Percentiles rank a stretch among this genome's conserved stretches.
These are phyloP conservation scores for Nymphalis io DNA, from an alignment of 1,140 invertebrate species.

Conservation along the genomic window DNA sequence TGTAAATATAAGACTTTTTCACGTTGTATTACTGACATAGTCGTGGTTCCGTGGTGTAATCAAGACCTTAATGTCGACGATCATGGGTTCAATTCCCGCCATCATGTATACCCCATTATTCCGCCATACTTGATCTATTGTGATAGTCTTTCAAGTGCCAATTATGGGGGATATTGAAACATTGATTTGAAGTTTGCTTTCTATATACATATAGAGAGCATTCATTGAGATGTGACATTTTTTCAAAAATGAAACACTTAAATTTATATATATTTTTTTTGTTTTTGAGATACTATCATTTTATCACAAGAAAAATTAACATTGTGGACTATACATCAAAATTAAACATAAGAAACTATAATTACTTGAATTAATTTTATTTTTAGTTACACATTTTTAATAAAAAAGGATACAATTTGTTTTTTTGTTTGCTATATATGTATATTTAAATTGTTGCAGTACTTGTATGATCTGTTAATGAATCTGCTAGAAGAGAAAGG, in stretches of 20 bases:
- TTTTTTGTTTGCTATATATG: not conserved
- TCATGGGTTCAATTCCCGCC: constrained; percentile 53
- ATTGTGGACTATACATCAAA: too few species aligned
- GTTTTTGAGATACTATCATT: too few species aligned
- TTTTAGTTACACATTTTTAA: too few species aligned
- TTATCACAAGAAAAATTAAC: too few species aligned
- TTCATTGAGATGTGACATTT: constrained; percentile 68
- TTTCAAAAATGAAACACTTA: not conserved
- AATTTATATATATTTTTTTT: too few species aligned
- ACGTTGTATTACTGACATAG: not conserved
- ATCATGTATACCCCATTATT: constrained; percentile 58
- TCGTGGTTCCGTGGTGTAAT: constrained; percentile 12
- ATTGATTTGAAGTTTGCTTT: constrained; percentile 62
- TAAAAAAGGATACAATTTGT: too few species aligned
- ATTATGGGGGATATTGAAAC: constrained; percentile 69
- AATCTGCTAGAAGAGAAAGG: constrained; percentile 96
- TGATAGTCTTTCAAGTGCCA: constrained; percentile 69
- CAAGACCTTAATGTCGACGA: not conserved
- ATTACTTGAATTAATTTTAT: too few species aligned
- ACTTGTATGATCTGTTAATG: constrained; percentile 96
- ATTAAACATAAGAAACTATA: too few species aligned
- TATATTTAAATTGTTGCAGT: constrained; percentile 83
- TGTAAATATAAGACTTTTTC: constrained; percentile 2
- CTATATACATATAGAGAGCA: constrained; percentile 44
- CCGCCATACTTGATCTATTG: constrained; percentile 75